Conservation (phyloP, 2,113 vertebrate genomes). For the Ceratotherium simum region DNA sequence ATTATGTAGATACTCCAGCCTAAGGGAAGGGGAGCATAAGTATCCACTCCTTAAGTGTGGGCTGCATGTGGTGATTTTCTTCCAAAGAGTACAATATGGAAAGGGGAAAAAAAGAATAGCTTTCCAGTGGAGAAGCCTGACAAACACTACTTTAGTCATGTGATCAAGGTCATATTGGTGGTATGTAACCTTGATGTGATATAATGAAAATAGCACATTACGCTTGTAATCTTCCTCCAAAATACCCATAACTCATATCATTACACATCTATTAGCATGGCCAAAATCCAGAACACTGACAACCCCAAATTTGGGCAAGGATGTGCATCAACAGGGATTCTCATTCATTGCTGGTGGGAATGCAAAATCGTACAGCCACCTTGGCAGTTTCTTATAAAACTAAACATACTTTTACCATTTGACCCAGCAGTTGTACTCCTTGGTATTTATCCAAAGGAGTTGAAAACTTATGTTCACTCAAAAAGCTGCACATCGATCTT, state of each 20-base stretch:
- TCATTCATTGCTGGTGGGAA: not conserved
- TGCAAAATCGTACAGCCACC: not conserved
- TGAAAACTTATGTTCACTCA: not conserved
- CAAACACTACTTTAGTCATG: not conserved
- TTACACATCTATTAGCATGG: not conserved
- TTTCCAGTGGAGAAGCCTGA: not conserved
- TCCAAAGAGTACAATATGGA: not conserved
- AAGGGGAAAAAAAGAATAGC: not conserved
- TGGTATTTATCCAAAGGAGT: not conserved
- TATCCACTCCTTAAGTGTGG: not conserved
- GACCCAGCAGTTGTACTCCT: not conserved
- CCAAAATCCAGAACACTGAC: not conserved
- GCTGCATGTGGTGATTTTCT: slow-evolving; percentile 1
- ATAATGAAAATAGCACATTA: slow-evolving; percentile 2
- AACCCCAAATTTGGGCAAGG: not conserved
- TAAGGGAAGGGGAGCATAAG: not conserved
- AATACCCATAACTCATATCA: not conserved
- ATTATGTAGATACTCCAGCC: not conserved
- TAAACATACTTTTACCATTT: slow-evolving; percentile 8
- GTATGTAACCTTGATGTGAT: not conserved
- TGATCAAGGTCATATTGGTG: not conserved
- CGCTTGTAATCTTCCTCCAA: not conserved
- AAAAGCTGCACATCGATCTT: not conserved
- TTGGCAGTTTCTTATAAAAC: not conserved
- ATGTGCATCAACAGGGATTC: not conserved